Evolutionary conservation across 2,888 invertebrate species (phyloP), one percentile per base, ranked within the genome.

Genomic region (Cryptocephalus moraei): DNA sequence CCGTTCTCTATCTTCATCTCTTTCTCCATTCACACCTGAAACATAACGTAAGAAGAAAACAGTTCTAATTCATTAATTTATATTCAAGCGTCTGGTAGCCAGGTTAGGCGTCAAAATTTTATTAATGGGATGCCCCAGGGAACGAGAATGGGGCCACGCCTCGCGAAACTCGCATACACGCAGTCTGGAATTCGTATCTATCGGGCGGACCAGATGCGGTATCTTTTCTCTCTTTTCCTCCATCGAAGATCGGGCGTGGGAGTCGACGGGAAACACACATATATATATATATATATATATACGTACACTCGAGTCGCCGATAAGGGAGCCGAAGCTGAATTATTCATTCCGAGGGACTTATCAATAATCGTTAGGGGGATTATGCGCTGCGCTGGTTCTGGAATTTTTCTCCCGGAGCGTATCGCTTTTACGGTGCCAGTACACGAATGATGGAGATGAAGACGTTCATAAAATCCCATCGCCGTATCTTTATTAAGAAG

Each of bases 41-140:
- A 42, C 32, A 42, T 22, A 22, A 32, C 31, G 50, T 22, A 22
- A 22, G 22, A 22, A 22, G 3, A 2, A 54, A 60, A 56, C 55
- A 53, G 55, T 60, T 64, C 61, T 66, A 64, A 63, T 64, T 64
- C 62, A 63, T 62, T 63, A 62, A 69, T 69, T 69, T 67, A 68
- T 66, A 68, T 67, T 64, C 67, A 67, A 62, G 22, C 62, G 65
- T 64, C 61, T 67, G 62, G 66, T 67, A 67, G 67, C 66, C 54
- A 58, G 60, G 60, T 61, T 62, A 62, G 65, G 65, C 64, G 68
- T 68, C 68, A 67, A 65, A 65, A 64, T 60, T 64, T 67, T 67
- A 68, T 68, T 67, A 67, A 68, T 68, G 66, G 66, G 51, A 56
- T 57, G 63, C 65, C 64, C 46, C 54, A 49, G 62, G 64, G 62